phyloP scores from a whole-genome alignment of 2,888 invertebrate genomes.

The Catocala nupta region DNA sequence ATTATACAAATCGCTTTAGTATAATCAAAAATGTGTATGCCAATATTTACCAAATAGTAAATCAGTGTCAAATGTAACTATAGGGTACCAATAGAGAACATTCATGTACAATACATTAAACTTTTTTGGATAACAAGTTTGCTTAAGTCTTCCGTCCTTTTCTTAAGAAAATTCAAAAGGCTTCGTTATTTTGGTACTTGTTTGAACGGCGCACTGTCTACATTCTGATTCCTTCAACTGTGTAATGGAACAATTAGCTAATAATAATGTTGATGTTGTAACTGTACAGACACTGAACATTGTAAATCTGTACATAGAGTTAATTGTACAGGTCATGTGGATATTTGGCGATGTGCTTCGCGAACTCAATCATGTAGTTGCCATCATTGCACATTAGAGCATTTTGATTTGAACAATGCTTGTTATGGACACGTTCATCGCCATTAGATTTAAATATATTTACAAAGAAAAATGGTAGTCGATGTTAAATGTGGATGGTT shows the following conservation, averaged over 20 bases:
- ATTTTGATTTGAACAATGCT: conserved; percentile 70
- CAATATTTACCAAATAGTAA: conserved; percentile 66
- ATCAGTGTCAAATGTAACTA: conserved; percentile 83
- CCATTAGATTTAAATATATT: conserved; percentile 72
- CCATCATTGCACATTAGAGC: conserved; percentile 70
- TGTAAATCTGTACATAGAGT: conserved; percentile 77
- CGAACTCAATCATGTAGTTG: conserved; percentile 71
- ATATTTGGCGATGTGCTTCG: conserved; percentile 86
- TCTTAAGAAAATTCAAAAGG: conserved; percentile 66
- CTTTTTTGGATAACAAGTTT: conserved; percentile 69
- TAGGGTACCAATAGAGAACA: conserved; percentile 79
- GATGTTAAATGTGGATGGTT: conserved; percentile 64
- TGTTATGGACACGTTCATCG: conserved; percentile 65
- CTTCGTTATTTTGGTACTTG: conserved; percentile 53
- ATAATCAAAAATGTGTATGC: conserved; percentile 64
- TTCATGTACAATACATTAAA: conserved; percentile 66
- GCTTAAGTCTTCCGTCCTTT: conserved; percentile 86
- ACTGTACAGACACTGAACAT: conserved; percentile 63
- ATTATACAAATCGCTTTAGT: conserved; percentile 65
- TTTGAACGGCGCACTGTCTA: conserved; percentile 50
- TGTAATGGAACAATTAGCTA: conserved; percentile 64
- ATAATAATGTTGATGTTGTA: conserved; percentile 60
- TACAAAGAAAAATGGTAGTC: conserved; percentile 85
- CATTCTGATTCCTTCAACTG: conserved; percentile 53
- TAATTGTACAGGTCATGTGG: conserved; percentile 87